phyloP scores from a whole-genome alignment of 2,113 vertebrate species.

The Equus quagga region DNA sequence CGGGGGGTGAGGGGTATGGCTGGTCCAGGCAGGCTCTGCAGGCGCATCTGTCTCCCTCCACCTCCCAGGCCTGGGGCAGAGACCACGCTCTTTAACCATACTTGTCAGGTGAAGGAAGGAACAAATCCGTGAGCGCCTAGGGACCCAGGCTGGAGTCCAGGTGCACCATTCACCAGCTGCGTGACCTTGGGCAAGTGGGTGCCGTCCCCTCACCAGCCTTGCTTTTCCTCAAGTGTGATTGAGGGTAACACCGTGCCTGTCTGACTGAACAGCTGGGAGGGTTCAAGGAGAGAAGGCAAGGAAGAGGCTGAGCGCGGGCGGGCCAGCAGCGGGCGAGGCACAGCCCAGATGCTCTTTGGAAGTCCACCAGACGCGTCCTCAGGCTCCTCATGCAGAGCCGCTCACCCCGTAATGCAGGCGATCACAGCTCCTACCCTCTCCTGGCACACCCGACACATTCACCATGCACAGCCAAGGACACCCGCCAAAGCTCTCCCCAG shows the following conservation, averaged over 20 bases:
- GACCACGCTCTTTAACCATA: not conserved
- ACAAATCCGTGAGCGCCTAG: not conserved
- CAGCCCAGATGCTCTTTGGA: not conserved
- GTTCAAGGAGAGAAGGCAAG: not conserved
- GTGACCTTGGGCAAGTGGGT: not conserved
- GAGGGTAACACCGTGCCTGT: not conserved
- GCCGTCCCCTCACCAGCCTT: not conserved
- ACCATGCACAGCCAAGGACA: not conserved
- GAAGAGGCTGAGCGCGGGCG: too few species aligned
- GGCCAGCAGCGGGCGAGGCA: too few species aligned
- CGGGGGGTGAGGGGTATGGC: not conserved
- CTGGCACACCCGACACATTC: not conserved
- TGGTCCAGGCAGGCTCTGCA: not conserved
- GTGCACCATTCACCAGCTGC: not conserved
- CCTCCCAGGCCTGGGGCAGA: not conserved
- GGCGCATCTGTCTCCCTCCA: not conserved
- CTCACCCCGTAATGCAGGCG: not conserved
- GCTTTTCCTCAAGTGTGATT: not conserved
- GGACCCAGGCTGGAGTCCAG: not conserved
- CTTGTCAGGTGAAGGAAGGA: not conserved
- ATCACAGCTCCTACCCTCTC: not conserved
- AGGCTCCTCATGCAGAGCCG: rapidly evolving
- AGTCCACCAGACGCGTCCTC: not conserved
- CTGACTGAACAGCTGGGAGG: not conserved
- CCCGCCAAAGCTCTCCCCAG: not conserved